These are phyloP conservation scores for Euphonia xanthogaster DNA, from an alignment of 2,797 vertebrate genomes.

Conservation along the genomic window DNA sequence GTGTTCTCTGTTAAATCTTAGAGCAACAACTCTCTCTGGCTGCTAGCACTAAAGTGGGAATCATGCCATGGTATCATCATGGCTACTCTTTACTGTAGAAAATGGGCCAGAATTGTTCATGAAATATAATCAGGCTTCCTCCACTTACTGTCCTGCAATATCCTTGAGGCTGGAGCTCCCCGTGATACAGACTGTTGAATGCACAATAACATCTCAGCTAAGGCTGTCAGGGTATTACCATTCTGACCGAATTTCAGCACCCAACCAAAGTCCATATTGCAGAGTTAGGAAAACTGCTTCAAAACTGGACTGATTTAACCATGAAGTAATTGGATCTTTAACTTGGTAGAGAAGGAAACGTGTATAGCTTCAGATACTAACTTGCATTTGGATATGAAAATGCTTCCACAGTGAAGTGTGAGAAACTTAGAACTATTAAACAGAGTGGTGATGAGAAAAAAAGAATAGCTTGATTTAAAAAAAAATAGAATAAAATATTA, in stretches of 20 bases:
- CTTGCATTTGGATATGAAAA: background rate
- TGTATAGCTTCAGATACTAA: background rate
- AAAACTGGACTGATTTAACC: background rate
- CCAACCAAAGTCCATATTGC: background rate
- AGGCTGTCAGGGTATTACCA: background rate
- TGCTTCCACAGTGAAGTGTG: background rate
- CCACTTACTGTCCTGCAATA: background rate
- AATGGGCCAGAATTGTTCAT: background rate
- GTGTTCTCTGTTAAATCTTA: background rate
- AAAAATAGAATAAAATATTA: constrained; percentile 16
- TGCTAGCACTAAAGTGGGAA: background rate
- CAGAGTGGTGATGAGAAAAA: background rate
- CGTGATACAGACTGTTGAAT: background rate
- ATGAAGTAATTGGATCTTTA: background rate
- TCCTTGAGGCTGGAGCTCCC: background rate
- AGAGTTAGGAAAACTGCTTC: background rate
- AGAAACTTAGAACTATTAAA: background rate
- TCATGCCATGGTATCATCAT: background rate
- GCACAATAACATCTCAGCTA: background rate
- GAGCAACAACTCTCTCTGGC: background rate
- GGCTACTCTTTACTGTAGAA: background rate
- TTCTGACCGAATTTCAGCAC: background rate
- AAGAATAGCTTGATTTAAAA: background rate
- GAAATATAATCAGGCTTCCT: background rate
- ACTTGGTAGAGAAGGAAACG: background rate